Conservation (phyloP, 2,113 vertebrate genomes). For the Carassius gibelio region DNA sequence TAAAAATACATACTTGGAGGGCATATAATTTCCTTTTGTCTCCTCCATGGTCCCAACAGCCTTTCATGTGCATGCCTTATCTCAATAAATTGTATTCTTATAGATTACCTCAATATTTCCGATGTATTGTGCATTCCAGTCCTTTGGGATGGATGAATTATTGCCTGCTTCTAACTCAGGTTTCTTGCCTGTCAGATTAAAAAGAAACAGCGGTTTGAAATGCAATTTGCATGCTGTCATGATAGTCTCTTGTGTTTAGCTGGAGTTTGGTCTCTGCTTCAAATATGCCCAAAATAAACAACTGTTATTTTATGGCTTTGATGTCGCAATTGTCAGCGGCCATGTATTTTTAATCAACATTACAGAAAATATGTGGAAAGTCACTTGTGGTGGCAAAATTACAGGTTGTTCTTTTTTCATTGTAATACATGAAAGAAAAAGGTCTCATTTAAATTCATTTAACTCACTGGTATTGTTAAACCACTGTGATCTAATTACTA, state of each 20-base stretch:
- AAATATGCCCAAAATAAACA: background rate
- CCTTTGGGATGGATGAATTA: slow-evolving; percentile 42
- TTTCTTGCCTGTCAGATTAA: slow-evolving; percentile 29
- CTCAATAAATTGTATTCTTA: slow-evolving; percentile 3
- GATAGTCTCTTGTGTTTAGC: slow-evolving; percentile 31
- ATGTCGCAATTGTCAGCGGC: background rate
- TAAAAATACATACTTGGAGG: slow-evolving; percentile 2
- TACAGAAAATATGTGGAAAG: background rate
- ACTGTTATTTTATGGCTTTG: background rate
- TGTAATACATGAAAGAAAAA: background rate
- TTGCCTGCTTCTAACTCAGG: slow-evolving; percentile 22
- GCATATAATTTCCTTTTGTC: background rate
- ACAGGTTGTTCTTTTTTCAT: background rate
- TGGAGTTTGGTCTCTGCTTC: slow-evolving; percentile 11
- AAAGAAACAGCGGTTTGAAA: slow-evolving; percentile 27
- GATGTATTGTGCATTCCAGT: background rate
- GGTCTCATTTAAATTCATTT: background rate
- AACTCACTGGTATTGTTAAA: background rate
- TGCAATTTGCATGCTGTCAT: slow-evolving; percentile 31
- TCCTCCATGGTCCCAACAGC: slow-evolving; percentile 11
- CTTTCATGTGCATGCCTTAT: slow-evolving; percentile 35
- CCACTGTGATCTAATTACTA: background rate
- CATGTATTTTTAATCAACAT: background rate
- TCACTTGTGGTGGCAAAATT: background rate
- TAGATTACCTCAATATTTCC: slow-evolving; percentile 27